A percentile compares a stretch with the other conserved stretches of the same genome.
phyloP scores from a whole-genome alignment of 2,113 vertebrate genomes.

The Romanogobio albipinnatus region DNA sequence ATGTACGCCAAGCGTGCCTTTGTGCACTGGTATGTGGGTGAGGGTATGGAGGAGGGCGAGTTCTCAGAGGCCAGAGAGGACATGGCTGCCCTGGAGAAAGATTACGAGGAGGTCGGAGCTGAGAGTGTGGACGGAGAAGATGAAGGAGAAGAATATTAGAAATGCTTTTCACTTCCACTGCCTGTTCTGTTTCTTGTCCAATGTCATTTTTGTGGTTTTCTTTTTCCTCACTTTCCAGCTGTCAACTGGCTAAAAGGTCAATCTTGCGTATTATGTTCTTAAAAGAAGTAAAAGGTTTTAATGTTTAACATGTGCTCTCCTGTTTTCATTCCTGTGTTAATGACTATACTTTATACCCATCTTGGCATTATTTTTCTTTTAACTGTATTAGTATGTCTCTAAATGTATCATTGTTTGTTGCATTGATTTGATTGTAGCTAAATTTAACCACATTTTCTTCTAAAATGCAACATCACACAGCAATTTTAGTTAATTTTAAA shows the following conservation, averaged over 20 bases:
- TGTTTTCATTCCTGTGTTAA: not conserved
- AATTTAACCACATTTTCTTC: not conserved
- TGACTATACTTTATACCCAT: not conserved
- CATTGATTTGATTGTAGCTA: not conserved
- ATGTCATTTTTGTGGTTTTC: conserved; percentile 20
- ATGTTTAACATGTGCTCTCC: not conserved
- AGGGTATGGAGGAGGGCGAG: conserved; percentile 74
- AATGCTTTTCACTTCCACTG: not conserved
- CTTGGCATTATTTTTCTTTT: too few relatives aligned
- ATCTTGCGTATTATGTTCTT: not conserved
- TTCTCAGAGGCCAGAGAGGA: conserved; percentile 72
- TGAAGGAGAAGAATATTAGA: conserved; percentile 64
- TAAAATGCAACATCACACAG: not conserved
- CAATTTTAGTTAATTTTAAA: not conserved
- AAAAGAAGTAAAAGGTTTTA: conserved; percentile 21
- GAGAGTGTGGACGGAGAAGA: conserved; percentile 62
- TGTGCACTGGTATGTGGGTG: conserved; percentile 72
- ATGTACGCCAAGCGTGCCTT: conserved; percentile 83
- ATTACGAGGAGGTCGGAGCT: conserved; percentile 69
- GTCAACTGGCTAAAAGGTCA: conserved; percentile 26
- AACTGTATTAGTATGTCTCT: not conserved
- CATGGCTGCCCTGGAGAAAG: conserved; percentile 72
- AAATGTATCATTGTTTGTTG: not conserved
- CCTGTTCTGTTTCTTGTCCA: conserved; percentile 13
- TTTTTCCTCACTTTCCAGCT: conserved; percentile 8